phyloP scores from a whole-genome alignment of 2,113 vertebrate genomes.

The Psettodes erumei region DNA sequence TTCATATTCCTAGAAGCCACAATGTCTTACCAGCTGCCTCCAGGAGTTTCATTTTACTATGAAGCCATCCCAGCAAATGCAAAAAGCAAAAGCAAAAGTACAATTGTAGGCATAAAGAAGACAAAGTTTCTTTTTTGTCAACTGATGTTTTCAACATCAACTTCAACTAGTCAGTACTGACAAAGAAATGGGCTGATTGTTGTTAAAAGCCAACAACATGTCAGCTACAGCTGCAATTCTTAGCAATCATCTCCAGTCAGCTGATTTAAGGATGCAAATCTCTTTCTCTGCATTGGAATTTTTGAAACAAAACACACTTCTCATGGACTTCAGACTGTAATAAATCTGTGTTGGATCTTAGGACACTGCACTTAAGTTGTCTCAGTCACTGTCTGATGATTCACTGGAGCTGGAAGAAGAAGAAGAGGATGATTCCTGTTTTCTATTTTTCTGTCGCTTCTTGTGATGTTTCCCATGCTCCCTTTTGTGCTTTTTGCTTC shows the following conservation, averaged over 20 bases:
- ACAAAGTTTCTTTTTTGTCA: not conserved
- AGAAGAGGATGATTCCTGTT: constrained; percentile 82
- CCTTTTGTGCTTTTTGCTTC: constrained; percentile 90
- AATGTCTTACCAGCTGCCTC: not conserved
- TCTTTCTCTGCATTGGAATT: not conserved
- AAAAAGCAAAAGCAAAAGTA: not conserved
- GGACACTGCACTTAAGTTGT: constrained; percentile 27
- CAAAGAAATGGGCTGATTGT: not conserved
- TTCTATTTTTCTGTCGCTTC: constrained; percentile 87
- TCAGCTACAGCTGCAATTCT: not conserved
- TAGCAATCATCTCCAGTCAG: not conserved
- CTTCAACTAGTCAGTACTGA: not conserved
- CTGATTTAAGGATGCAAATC: too few relatives aligned
- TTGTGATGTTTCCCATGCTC: constrained; percentile 85
- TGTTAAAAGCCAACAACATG: not conserved
- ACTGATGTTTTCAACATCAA: not conserved
- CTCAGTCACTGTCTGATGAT: constrained; percentile 87
- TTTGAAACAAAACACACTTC: not conserved
- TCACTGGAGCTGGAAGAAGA: constrained; percentile 83
- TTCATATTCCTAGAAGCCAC: not conserved
- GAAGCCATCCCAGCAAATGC: not conserved
- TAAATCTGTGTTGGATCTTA: not conserved
- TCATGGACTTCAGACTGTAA: constrained; percentile 16
- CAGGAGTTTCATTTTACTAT: not conserved
- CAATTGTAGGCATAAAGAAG: not conserved